Percentiles rank a stretch among this genome's conserved stretches.
These are phyloP conservation scores for Gorsachius goisagi DNA, from an alignment of 2,113 vertebrate species.

Conservation along the genomic window DNA sequence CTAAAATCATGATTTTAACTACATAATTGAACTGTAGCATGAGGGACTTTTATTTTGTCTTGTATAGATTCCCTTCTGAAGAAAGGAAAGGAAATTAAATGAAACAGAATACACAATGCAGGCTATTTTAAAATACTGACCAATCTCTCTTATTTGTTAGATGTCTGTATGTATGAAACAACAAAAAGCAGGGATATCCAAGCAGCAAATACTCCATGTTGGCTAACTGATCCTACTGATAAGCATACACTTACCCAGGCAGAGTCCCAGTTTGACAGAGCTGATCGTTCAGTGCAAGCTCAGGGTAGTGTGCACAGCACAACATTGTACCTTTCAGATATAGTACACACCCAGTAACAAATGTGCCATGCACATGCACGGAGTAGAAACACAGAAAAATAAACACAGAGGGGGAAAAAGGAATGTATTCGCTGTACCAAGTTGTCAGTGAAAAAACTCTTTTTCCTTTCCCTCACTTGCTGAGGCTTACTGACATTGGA, in stretches of 20 bases:
- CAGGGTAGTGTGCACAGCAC: background rate
- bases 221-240: background rate
- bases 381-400: background rate
- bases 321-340: background rate
- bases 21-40: background rate
- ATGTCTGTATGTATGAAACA: background rate
- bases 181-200: background rate
- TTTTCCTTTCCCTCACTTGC: background rate
- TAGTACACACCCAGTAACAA: background rate
- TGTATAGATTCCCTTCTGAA: background rate
- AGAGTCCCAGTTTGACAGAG: background rate
- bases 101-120: background rate
- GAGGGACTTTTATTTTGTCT: background rate
- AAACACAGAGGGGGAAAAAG: background rate
- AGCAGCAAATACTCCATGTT: background rate
- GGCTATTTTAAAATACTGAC: background rate
- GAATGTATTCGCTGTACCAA: background rate
- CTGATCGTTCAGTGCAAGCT: rapidly evolving
- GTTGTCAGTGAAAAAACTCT: background rate
- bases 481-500: background rate
- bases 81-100: background rate
- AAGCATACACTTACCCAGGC: background rate
- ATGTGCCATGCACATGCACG: background rate
- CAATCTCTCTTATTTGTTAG: background rate
- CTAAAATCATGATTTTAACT: background rate